These are phyloP conservation scores for Manis crassicaudata DNA, from an alignment of 2,797 vertebrate genomes.

Conservation along the genomic window DNA sequence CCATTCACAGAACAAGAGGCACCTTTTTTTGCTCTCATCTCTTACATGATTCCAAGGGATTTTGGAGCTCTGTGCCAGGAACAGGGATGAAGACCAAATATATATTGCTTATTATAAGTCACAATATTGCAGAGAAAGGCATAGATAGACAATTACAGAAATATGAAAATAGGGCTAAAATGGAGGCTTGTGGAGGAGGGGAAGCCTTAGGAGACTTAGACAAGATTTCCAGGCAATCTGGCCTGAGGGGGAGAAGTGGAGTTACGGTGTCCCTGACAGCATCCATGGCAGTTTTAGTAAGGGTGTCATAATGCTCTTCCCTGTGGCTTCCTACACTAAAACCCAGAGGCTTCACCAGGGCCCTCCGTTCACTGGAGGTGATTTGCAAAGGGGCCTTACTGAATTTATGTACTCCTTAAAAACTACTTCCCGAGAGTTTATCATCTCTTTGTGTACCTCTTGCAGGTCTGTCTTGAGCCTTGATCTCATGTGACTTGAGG, in stretches of 20 bases:
- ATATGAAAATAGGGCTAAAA: neutral
- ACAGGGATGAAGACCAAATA: neutral
- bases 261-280: too few relatives aligned
- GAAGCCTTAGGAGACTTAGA: neutral
- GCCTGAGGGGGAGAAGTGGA: neutral
- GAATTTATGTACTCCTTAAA: slow-evolving; percentile 3
- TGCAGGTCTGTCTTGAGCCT: neutral
- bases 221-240: neutral
- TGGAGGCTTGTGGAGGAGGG: neutral
- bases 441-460: neutral
- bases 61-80: neutral
- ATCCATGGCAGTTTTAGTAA: neutral
- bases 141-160: neutral
- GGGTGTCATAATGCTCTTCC: neutral
- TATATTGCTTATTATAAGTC: neutral
- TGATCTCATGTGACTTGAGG: neutral
- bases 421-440: neutral
- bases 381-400: neutral
- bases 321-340: neutral
- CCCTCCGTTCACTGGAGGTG: neutral
- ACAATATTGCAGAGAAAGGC: neutral
- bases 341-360: neutral
- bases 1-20: neutral
- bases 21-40: neutral
- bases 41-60: neutral